Base-by-base conservation (phyloP, 1,140 invertebrate genomes). In the Scaptomyza pallida region DNA sequence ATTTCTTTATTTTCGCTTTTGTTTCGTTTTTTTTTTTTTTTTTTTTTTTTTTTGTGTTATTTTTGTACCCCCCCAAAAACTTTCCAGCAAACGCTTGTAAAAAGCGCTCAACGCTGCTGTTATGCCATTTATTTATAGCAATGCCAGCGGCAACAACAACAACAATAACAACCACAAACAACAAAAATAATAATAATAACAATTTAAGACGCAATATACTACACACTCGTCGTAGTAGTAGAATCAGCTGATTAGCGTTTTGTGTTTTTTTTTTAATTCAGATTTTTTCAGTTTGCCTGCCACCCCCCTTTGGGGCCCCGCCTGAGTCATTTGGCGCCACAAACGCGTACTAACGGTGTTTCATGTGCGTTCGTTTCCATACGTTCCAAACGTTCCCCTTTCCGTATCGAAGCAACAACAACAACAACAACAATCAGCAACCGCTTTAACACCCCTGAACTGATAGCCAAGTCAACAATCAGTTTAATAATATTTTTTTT, bases 241-340 rank as follows among this genome's bases (percentile, higher is more conserved):
- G 40, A 65, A 71, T 71, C 61, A 56, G 40, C 68, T 65, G 68
- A 71, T 71, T 71, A 80, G 51, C 44, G 56, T 59, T 26, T 26
- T 23, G 1, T 23, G 0, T 30, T 30, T 0, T 30, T 30, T 5
- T 30, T 5, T 59, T 59, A 12, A 19, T 19, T 41, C n/a, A n/a
- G n/a, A n/a, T n/a, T 70, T 59, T 63, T 16, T 41, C 26, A 1
- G 26, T 30, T 30, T 2, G 26, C 26, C 3, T 9, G 0, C 1
- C 12, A 13, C 15, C 1, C 8, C 13, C 13, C 10, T 10, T 15
- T 13, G 15, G 1, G 8, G 1, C 8, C 33, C 33, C 3, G 12
- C 2, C 12, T 37, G 33, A 37, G 33, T 37, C 33, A 37, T 30
- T 30, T 30, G 26, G 26, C 26, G 26, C 26, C 26, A 30, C 26